Evolutionary conservation across 2,113 vertebrate species (phyloP).

Genomic region (Progne subis): DNA sequence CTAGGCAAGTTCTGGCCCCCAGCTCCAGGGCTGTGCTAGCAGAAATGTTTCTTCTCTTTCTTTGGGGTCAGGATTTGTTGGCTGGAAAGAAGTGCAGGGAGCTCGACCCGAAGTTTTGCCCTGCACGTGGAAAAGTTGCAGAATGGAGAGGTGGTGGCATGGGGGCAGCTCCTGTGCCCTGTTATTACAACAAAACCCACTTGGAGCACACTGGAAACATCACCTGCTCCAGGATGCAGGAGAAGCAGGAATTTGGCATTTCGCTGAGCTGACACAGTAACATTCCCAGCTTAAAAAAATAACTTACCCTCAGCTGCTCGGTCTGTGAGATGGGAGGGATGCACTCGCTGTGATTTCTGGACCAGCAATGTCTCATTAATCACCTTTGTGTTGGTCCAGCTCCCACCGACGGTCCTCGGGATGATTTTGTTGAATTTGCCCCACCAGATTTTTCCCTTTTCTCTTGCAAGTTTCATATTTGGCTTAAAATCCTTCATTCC

Average conservation of each 20-base stretch:
- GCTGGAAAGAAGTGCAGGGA: background rate
- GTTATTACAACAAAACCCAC: background rate
- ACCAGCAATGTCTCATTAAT: background rate
- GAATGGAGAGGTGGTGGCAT: accelerated
- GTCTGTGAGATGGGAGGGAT: background rate
- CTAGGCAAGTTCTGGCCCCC: background rate
- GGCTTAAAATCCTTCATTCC: background rate
- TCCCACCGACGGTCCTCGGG: background rate
- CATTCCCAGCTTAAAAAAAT: background rate
- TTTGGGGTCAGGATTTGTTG: accelerated
- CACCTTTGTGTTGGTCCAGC: background rate
- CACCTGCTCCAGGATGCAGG: background rate
- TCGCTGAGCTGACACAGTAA: background rate
- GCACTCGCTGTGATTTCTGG: background rate
- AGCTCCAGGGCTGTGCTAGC: background rate
- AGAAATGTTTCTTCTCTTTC: accelerated
- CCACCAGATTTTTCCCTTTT: background rate
- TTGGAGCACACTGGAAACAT: background rate
- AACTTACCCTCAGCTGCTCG: background rate
- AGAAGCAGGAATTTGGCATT: background rate
- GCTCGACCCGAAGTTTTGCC: background rate
- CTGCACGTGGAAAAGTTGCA: background rate
- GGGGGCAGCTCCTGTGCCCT: background rate
- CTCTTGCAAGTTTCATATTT: background rate
- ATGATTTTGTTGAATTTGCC: background rate